Evolutionary conservation across 2,888 invertebrate species (phyloP).

Genomic region (Drosophila rubida): DNA sequence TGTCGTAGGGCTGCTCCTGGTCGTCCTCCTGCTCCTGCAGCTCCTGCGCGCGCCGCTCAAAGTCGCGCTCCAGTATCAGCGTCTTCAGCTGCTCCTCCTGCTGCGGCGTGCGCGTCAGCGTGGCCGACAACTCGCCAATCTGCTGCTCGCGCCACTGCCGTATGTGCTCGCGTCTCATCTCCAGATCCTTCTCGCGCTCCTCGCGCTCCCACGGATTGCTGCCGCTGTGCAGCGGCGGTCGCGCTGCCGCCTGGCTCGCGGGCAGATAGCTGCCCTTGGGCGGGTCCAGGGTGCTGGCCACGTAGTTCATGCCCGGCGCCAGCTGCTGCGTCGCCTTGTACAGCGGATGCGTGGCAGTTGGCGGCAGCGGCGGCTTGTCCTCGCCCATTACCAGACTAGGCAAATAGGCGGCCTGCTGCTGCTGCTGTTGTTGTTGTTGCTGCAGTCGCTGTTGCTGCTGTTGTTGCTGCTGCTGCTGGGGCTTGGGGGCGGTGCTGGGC

Average conservation of each 20-base stretch:
- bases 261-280: constrained; percentile 91
- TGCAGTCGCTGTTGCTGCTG: constrained; percentile 40
- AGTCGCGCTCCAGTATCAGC: constrained; percentile 96
- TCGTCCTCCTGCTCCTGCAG: constrained; percentile 89
- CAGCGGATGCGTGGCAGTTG: constrained; percentile 90
- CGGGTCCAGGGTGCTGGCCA: constrained; percentile 90
- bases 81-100: constrained; percentile 95
- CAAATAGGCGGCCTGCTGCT: constrained; percentile 53
- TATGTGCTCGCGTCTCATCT: constrained; percentile 90
- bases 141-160: constrained; percentile 94
- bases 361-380: constrained; percentile 88
- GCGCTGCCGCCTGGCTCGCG: constrained; percentile 47
- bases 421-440: constrained; percentile 41
- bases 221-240: constrained; percentile 76
- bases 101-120: constrained; percentile 89
- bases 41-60: constrained; percentile 95
- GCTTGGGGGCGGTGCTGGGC: constrained; percentile 67
- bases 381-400: constrained; percentile 58
- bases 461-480: constrained; percentile 60
- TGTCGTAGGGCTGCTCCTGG: constrained; percentile 81
- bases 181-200: constrained; percentile 92
- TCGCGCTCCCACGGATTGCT: constrained; percentile 97
- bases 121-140: constrained; percentile 90
- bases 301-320: constrained; percentile 85
- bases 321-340: constrained; percentile 84